Conservation (phyloP, 2,113 vertebrate genomes). For the Chloebia gouldiae region DNA sequence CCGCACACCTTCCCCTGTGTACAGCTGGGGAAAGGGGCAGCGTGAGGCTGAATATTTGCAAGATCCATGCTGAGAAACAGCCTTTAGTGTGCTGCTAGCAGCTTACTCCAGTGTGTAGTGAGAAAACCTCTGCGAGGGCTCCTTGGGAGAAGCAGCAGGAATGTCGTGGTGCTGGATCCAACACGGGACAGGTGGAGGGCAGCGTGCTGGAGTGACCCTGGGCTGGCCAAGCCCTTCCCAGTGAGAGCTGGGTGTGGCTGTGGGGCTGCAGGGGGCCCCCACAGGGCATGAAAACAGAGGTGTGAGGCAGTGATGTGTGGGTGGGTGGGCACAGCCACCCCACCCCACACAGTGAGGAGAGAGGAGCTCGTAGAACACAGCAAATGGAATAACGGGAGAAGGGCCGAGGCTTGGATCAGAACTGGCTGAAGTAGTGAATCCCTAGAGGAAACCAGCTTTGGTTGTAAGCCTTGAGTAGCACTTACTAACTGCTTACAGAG, state of each 20-base stretch:
- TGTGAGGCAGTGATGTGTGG: background rate
- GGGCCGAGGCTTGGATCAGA: background rate
- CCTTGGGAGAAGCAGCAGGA: background rate
- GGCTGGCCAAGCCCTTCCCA: background rate
- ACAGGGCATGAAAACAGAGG: background rate
- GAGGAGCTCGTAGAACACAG: accelerated
- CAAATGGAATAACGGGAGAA: background rate
- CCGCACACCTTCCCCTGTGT: background rate
- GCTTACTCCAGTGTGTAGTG: background rate
- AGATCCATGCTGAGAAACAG: background rate
- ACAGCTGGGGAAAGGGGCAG: background rate
- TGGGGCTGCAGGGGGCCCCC: background rate
- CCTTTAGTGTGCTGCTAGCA: background rate
- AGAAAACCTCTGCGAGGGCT: background rate
- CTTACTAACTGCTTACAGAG: slow-evolving; percentile 34
- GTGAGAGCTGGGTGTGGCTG: background rate
- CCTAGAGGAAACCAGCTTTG: background rate
- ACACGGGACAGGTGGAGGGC: background rate
- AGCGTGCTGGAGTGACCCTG: background rate
- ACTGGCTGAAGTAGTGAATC: background rate
- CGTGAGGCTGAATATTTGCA: background rate
- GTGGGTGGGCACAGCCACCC: background rate
- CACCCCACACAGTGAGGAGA: background rate
- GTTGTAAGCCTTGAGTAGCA: background rate
- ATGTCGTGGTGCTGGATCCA: background rate